Percentiles rank a stretch among this genome's conserved stretches.
These are phyloP conservation scores for Nebria ingens DNA, from an alignment of 1,140 invertebrate species.

Conservation along the genomic window DNA sequence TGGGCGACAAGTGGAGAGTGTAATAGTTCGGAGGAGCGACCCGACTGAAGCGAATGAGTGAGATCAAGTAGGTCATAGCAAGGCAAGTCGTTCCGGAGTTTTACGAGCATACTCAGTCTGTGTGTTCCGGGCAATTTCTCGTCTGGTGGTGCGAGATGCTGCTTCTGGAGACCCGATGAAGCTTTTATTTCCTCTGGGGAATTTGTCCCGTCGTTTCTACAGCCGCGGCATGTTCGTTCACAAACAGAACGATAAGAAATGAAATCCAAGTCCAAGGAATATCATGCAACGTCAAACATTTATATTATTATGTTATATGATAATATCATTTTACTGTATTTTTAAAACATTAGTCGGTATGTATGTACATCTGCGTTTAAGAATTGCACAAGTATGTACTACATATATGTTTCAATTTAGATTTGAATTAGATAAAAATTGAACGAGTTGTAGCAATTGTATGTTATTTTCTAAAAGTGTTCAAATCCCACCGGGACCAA, in stretches of 20 bases:
- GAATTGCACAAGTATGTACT: too few species aligned
- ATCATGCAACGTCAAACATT: too few species aligned
- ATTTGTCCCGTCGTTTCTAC: slow-evolving; percentile 21
- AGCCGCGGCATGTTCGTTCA: too few species aligned
- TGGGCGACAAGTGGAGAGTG: neutral
- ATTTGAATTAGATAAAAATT: too few species aligned
- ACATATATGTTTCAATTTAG: too few species aligned
- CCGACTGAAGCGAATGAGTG: slow-evolving; percentile 14
- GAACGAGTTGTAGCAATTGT: too few species aligned
- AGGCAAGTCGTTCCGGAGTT: slow-evolving; percentile 17
- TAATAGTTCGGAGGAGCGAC: neutral
- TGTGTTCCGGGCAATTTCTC: slow-evolving; percentile 30
- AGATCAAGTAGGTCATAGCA: slow-evolving; percentile 23
- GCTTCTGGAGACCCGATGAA: slow-evolving; percentile 24
- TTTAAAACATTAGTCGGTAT: too few species aligned
- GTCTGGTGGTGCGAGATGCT: slow-evolving; percentile 2
- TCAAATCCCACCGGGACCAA: neutral
- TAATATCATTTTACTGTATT: too few species aligned
- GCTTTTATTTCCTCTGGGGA: slow-evolving; percentile 30
- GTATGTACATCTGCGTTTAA: too few species aligned
- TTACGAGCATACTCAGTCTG: slow-evolving; percentile 21
- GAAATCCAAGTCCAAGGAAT: too few species aligned
- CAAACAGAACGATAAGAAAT: slow-evolving; percentile 6
- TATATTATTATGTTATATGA: too few species aligned
- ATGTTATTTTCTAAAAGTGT: too few species aligned